Evolutionary conservation across 2,888 invertebrate species (phyloP).

Genomic region (Acleris sparsana): DNA sequence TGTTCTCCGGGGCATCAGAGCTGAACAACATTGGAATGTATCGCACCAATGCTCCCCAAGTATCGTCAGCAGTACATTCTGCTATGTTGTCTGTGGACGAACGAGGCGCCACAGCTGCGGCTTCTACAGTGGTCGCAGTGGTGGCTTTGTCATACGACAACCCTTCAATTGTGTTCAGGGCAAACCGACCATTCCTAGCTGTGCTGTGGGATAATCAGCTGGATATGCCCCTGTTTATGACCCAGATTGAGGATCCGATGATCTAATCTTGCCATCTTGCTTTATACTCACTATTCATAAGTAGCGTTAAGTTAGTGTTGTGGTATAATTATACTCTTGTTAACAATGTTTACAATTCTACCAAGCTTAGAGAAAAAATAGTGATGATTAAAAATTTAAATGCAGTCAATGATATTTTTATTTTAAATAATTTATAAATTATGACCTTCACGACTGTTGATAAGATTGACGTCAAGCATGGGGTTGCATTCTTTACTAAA

Average conservation of each 20-base stretch:
- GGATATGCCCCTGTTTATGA: conserved; percentile 77
- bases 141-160: conserved; percentile 76
- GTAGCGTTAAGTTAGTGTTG: conserved; percentile 10
- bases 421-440: background rate
- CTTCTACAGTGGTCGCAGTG: conserved; percentile 70
- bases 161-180: conserved; percentile 59
- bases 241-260: conserved; percentile 74
- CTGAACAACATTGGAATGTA: conserved; percentile 61
- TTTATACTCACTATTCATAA: conserved; percentile 35
- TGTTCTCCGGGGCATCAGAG: conserved; percentile 67
- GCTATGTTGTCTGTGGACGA: conserved; percentile 81
- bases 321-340: conserved; percentile 1
- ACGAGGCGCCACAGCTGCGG: conserved; percentile 75
- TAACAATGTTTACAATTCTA: background rate
- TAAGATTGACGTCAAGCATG: background rate
- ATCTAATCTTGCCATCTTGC: conserved; percentile 40
- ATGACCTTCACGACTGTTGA: background rate
- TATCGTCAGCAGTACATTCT: conserved; percentile 76
- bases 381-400: background rate
- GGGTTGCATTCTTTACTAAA: background rate
- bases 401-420: background rate
- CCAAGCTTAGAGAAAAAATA: background rate
- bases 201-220: conserved; percentile 74
- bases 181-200: conserved; percentile 78
- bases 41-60: conserved; percentile 54